These are phyloP conservation scores for Drosophila neocordata DNA, from an alignment of 1,140 invertebrate species.

Conservation along the genomic window DNA sequence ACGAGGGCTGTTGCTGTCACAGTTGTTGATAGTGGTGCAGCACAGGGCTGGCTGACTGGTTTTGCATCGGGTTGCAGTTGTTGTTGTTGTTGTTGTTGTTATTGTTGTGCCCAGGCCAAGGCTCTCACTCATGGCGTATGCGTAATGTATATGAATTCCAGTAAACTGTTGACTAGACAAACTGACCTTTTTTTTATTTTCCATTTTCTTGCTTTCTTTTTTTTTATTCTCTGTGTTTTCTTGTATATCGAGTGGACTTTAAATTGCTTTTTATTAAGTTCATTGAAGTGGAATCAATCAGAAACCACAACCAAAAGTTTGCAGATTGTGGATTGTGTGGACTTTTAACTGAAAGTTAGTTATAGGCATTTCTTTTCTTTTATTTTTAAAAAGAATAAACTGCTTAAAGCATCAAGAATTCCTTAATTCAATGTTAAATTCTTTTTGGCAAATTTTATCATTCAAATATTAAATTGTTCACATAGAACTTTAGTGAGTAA, in stretches of 20 bases:
- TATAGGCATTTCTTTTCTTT: background rate
- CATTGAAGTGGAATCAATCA: conserved; percentile 10
- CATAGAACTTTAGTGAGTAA: no score
- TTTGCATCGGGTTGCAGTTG: conserved; percentile 41
- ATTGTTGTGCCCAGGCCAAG: conserved; percentile 47
- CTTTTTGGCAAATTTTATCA: no score
- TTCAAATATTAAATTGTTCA: no score
- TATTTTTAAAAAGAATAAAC: no score
- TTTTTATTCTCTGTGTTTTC: no score
- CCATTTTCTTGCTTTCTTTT: no score
- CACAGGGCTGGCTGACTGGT: conserved; percentile 25
- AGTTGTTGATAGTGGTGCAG: conserved; percentile 27
- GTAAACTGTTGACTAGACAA: conserved; percentile 11
- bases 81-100: conserved; percentile 52
- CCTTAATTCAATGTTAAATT: no score
- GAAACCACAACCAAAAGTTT: conserved; percentile 10
- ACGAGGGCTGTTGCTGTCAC: conserved; percentile 55
- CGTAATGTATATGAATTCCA: conserved; percentile 9
- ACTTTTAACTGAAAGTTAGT: conserved; percentile 4
- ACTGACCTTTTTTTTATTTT: background rate
- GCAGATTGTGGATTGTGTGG: conserved; percentile 3
- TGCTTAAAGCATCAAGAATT: no score
- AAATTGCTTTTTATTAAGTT: conserved; percentile 12
- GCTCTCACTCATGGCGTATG: conserved; percentile 4
- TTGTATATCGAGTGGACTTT: conserved; percentile 1